Evolutionary conservation across 2,113 vertebrate genomes (phyloP), one percentile per base, ranked within the genome.

Genomic region (Mionectes macconnelli): DNA sequence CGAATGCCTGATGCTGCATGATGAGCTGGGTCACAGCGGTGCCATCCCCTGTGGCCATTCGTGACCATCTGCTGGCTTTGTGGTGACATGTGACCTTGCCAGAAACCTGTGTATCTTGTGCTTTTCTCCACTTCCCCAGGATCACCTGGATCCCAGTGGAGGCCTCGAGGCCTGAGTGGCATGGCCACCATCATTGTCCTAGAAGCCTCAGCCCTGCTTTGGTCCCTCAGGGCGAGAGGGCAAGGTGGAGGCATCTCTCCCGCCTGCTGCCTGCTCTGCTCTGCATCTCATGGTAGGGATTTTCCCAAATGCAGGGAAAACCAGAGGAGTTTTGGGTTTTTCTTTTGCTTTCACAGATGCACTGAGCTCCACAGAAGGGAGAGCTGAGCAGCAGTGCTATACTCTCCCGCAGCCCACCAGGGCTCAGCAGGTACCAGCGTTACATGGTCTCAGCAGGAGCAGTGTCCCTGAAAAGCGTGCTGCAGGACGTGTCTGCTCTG

Each of bases 1-100:
- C 18, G 0, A 0, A 15, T 18, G 16, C 30, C 30, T 3, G 0
- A 10, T 79, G 39, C 55, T 0, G 1, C 25, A 19, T 1, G 2
- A 6, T 12, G 74, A 74, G n/a, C 30, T 3, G 12, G 12, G 24
- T 16, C 1, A 1, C 63, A 74, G 40, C 55, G 17, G 2, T 21
- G 55, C 44, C 30, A 33, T 78, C 22, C 12, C n/a, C 37, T 3
- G 0, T 0, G 6, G 63, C 57, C 7, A 1, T 24, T 25, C 0
- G 0, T n/a, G 6, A 53, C 53, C 7, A 2, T 27, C 30, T 60
- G 57, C 57, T 40, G 31, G 17, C 40, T 20, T 52, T 20, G 18
- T 0, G 3, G 37, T 6, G 1, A 23, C 45, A 9, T 1, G 24
- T 12, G 4, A 0, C 45, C 60, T 59, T 73, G 49, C 16, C 0